Evolutionary conservation across 2,888 invertebrate genomes (phyloP), one percentile per base, ranked within the genome.

Genomic region (Stenolophus ochropezus): DNA sequence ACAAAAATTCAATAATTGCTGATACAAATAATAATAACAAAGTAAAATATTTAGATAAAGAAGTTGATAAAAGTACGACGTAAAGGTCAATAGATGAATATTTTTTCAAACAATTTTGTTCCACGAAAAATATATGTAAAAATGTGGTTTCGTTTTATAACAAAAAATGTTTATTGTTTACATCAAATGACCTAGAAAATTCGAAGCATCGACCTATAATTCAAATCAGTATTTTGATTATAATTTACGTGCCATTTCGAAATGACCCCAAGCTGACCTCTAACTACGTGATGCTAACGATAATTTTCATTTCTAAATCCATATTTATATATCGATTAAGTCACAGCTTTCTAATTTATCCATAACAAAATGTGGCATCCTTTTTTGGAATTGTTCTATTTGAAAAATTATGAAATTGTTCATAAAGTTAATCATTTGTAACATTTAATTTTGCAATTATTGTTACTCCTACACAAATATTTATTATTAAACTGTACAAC

Each of bases 291-390:
- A 1, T 56, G 1, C 21, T 21, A 56, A 20, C 20, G 5, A 56
- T 56, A 56, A 56, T 56, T 56, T 56, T 21, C 3, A 56, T 21
- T 56, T 20, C 56, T 20, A 56, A 20, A 21, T 11, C 21, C 56
- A 21, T 56, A 56, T 20, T 56, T 21, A 56, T 21, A 56, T 20
- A 21, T 56, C 56, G 56, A 56, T 56, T 56, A 56, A 56, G 20
- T 56, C 18, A 56, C 20, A 56, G 20, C 18, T 56, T 56, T 56
- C 21, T 56, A 56, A 18, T 56, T 56, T 56, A n/a, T 56, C 56
- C 56, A 20, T 18, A 21, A 56, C 20, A 56, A 21, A 56, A 56
- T 56, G 21, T 56, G 18, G 21, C 20, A 3, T 56, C 21, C 56
- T 20, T 56, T 56, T 56, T 20, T 56, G 56, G 56, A 4, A 11